A percentile compares a stretch with the other conserved stretches of the same genome.
These are phyloP conservation scores for Sycophila sp. DNA, from an alignment of 1,140 invertebrate genomes.

Conservation along the genomic window DNA sequence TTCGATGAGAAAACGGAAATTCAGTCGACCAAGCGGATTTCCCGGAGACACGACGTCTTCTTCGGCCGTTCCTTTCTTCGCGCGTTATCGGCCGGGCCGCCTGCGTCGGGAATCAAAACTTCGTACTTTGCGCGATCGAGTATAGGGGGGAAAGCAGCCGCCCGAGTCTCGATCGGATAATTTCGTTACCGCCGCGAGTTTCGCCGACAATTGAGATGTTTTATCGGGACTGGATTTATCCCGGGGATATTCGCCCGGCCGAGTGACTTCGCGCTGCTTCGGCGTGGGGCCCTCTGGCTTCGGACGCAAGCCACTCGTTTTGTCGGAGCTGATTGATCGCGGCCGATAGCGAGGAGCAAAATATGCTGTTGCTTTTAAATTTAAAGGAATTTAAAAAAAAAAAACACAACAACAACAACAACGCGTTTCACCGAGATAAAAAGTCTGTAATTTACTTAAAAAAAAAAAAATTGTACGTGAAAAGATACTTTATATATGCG, in stretches of 20 bases:
- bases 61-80: slow-evolving; percentile 40
- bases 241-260: neutral
- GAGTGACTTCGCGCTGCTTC: neutral
- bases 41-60: slow-evolving; percentile 43
- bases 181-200: neutral
- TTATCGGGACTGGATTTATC: neutral
- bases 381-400: too few species aligned
- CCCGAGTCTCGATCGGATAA: slow-evolving; percentile 20
- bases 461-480: too few species aligned
- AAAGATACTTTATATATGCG: too few species aligned
- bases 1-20: slow-evolving; percentile 54
- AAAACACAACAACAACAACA: too few species aligned
- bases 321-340: neutral
- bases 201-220: neutral
- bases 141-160: neutral
- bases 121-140: neutral
- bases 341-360: too few species aligned
- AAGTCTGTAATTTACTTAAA: too few species aligned
- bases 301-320: neutral
- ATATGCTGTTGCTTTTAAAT: too few species aligned
- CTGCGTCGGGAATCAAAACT: slow-evolving; percentile 19
- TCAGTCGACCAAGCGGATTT: slow-evolving; percentile 52
- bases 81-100: neutral
- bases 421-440: too few species aligned
- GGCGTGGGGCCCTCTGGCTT: neutral